These are phyloP conservation scores for Tinea trinotella DNA, from an alignment of 2,888 invertebrate genomes.

Conservation along the genomic window DNA sequence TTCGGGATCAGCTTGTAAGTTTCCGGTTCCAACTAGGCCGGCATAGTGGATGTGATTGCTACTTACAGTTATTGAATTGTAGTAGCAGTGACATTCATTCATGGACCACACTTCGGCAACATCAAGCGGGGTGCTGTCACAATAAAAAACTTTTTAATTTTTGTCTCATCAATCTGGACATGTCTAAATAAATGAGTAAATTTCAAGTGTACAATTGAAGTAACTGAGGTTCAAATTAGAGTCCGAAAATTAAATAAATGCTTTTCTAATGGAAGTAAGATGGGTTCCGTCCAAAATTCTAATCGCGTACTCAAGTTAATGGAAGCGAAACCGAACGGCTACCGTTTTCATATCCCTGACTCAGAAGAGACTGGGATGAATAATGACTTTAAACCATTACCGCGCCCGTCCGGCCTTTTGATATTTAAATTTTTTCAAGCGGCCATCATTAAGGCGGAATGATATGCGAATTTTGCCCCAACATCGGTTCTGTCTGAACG, in stretches of 20 bases:
- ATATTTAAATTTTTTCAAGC: slow-evolving; percentile 73
- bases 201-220: too few relatives aligned
- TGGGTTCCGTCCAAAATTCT: slow-evolving; percentile 55
- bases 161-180: too few relatives aligned
- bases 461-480: slow-evolving; percentile 70
- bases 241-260: slow-evolving; percentile 3
- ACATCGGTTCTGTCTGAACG: slow-evolving; percentile 63
- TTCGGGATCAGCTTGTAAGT: too few relatives aligned
- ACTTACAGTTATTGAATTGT: too few relatives aligned
- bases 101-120: too few relatives aligned
- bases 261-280: slow-evolving; percentile 39
- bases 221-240: not conserved
- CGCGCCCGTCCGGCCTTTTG: slow-evolving; percentile 70
- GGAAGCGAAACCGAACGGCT: slow-evolving; percentile 53
- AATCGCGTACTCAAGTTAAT: slow-evolving; percentile 57
- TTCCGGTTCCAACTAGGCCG: too few relatives aligned
- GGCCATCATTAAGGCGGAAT: slow-evolving; percentile 65
- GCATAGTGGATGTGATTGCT: too few relatives aligned
- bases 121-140: too few relatives aligned
- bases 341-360: slow-evolving; percentile 67
- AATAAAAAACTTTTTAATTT: too few relatives aligned
- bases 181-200: too few relatives aligned
- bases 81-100: too few relatives aligned
- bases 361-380: slow-evolving; percentile 68
- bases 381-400: slow-evolving; percentile 73